Percentiles rank a stretch among this genome's conserved stretches.
These are phyloP conservation scores for Pangasius krempfi DNA, from an alignment of 2,797 vertebrate genomes.

Conservation along the genomic window DNA sequence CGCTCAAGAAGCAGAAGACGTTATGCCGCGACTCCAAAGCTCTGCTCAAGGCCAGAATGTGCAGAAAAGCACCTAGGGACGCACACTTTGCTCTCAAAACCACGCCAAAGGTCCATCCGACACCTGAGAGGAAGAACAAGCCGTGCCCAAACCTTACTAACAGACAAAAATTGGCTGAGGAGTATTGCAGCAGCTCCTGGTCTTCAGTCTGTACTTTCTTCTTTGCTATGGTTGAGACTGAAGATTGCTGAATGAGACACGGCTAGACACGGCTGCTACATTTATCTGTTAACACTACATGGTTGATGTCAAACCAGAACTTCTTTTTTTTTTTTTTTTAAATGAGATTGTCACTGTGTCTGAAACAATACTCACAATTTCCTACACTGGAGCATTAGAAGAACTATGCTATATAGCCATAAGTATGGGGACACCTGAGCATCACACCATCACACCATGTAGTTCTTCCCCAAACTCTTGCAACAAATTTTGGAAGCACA, in stretches of 20 bases:
- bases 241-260: conserved; percentile 73
- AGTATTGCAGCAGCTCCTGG: conserved; percentile 81
- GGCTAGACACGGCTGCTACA: not conserved
- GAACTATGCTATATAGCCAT: no score
- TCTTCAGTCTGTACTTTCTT: conserved; percentile 83
- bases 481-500: no score
- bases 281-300: not conserved
- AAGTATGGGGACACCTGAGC: no score
- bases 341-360: not conserved
- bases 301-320: not conserved
- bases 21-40: conserved; percentile 76
- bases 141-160: conserved; percentile 73
- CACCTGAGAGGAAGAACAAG: conserved; percentile 34
- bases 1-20: conserved; percentile 79
- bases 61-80: conserved; percentile 75
- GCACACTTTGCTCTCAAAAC: conserved; percentile 79
- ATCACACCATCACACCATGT: not conserved
- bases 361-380: not conserved
- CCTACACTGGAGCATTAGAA: not conserved
- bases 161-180: conserved; percentile 76
- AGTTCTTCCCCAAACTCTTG: no score
- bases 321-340: not conserved
- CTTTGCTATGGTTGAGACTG: conserved; percentile 83
- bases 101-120: not conserved
- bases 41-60: conserved; percentile 79